Percentiles rank a stretch among this genome's conserved stretches.
Conservation (phyloP, 2,888 invertebrate genomes). For the Ditula angustiorana region DNA sequence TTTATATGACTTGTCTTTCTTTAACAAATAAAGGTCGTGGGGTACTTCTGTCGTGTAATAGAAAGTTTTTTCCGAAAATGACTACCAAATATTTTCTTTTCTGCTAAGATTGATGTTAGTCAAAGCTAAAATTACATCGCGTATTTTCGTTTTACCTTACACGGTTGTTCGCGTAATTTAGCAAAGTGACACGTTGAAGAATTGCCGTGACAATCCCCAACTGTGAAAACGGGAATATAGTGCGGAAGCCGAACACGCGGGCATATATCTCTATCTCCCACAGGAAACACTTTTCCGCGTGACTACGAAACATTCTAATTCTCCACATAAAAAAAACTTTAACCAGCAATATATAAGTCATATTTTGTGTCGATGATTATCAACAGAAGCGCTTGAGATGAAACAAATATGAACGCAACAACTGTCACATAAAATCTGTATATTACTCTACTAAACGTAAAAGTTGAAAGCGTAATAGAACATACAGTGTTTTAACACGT, state of each 20-base stretch:
- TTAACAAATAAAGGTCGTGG: too few relatives aligned
- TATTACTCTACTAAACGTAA: conserved; percentile 24
- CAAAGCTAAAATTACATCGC: neutral
- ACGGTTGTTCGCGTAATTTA: conserved; percentile 9
- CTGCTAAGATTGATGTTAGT: neutral
- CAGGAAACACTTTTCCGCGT: conserved; percentile 30
- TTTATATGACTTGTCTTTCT: too few relatives aligned
- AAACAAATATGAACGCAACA: conserved; percentile 14
- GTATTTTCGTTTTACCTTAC: conserved; percentile 1
- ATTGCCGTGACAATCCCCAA: conserved; percentile 24
- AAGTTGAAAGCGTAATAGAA: conserved; percentile 19
- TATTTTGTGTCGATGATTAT: conserved; percentile 8
- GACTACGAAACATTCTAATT: neutral
- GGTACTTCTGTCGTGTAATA: too few relatives aligned
- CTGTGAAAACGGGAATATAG: neutral
- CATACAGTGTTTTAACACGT: conserved; percentile 7
- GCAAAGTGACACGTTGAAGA: conserved; percentile 28
- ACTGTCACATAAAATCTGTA: conserved; percentile 29
- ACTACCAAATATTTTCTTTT: neutral
- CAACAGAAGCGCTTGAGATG: conserved; percentile 3
- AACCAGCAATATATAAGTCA: neutral
- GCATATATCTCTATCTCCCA: conserved; percentile 7
- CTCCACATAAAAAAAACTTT: neutral
- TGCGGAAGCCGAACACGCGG: conserved; percentile 3
- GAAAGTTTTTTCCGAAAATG: too few relatives aligned